phyloP scores from a whole-genome alignment of 2,113 vertebrate genomes.

The Heliornis fulica region DNA sequence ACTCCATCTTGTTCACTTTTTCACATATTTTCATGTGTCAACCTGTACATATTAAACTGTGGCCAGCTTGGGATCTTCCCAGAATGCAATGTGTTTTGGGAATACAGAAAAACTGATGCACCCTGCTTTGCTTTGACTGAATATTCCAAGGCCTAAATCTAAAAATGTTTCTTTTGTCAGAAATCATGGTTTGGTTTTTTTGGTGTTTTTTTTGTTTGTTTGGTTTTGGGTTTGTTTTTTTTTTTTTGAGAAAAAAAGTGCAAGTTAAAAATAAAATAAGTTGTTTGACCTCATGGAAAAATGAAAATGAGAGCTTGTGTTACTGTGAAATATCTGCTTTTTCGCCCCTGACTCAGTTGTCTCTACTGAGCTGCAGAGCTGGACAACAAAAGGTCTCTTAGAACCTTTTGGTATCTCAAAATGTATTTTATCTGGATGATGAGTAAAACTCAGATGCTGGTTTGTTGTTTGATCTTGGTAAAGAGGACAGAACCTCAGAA shows the following conservation, averaged over 20 bases:
- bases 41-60: neutral
- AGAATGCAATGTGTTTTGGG: neutral
- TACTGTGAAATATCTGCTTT: neutral
- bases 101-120: neutral
- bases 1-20: neutral
- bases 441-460: neutral
- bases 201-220: neutral
- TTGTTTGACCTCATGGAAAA: neutral
- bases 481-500: neutral
- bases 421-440: neutral
- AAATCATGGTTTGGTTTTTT: neutral
- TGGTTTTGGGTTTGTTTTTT: neutral
- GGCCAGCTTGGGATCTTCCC: neutral
- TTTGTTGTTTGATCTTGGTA: neutral
- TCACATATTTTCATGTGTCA: neutral
- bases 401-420: neutral
- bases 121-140: neutral
- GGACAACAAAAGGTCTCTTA: neutral
- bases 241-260: neutral
- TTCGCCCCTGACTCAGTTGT: neutral
- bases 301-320: neutral
- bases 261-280: neutral
- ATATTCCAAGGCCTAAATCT: neutral
- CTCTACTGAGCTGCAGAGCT: neutral
- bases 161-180: neutral